A percentile compares a stretch with the other conserved stretches of the same genome.
Evolutionary conservation across 2,888 invertebrate species (phyloP).

Genomic region (Agelastica alni): DNA sequence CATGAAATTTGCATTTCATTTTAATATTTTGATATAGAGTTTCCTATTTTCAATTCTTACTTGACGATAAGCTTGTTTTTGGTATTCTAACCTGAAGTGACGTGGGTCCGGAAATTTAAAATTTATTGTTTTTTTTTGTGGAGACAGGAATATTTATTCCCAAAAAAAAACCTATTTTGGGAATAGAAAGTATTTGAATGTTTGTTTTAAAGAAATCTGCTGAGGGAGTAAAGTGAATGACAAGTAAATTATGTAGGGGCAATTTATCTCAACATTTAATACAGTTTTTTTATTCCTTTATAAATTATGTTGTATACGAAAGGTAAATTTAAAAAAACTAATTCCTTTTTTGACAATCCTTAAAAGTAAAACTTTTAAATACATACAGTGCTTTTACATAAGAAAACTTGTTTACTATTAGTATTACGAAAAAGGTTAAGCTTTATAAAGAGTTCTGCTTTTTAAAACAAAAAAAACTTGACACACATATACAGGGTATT

Average conservation of each 20-base stretch:
- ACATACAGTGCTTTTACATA: too few species aligned
- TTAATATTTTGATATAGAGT: slow-evolving; percentile 35
- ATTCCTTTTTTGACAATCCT: too few species aligned
- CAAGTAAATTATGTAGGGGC: slow-evolving; percentile 7
- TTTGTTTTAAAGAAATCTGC: slow-evolving; percentile 4
- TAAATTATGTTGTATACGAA: too few species aligned
- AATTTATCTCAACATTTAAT: background rate
- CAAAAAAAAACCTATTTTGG: slow-evolving; percentile 19
- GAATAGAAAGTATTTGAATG: slow-evolving; percentile 19
- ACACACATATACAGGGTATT: too few species aligned
- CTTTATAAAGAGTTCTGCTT: too few species aligned
- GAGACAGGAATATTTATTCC: slow-evolving; percentile 15
- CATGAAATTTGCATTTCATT: slow-evolving; percentile 35
- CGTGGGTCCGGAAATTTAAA: slow-evolving; percentile 17
- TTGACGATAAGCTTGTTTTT: slow-evolving; percentile 26
- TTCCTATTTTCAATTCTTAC: slow-evolving; percentile 32
- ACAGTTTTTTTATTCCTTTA: too few species aligned
- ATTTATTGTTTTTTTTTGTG: slow-evolving; percentile 28
- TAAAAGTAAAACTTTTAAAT: too few species aligned
- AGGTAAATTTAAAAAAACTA: too few species aligned
- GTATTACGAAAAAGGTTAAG: too few species aligned
- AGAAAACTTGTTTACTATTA: too few species aligned
- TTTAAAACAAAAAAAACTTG: too few species aligned
- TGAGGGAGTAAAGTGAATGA: slow-evolving; percentile 7
- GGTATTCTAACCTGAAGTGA: slow-evolving; percentile 16